These are phyloP conservation scores for Chrysochloris asiatica DNA, from an alignment of 2,113 vertebrate genomes.

Conservation along the genomic window DNA sequence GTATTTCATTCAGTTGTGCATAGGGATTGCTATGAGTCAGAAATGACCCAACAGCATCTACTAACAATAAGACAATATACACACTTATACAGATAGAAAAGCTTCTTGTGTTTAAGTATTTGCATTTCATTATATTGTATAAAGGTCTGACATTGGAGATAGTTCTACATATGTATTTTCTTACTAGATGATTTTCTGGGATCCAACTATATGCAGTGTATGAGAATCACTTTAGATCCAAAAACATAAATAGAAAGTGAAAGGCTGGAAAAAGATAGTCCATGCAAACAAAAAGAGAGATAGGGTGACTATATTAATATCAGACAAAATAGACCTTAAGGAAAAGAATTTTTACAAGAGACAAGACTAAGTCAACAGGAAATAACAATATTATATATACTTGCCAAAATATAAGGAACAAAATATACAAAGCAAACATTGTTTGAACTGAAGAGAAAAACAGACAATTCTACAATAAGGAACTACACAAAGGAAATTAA, in stretches of 20 bases:
- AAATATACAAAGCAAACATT: neutral
- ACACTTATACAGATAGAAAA: neutral
- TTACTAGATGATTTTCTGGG: slow-evolving; percentile 8
- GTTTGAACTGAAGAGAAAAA: neutral
- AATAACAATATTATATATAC: neutral
- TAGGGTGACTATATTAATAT: neutral
- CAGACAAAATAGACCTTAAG: slow-evolving; percentile 7
- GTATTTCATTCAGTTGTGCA: too few relatives aligned
- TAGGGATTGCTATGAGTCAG: too few relatives aligned
- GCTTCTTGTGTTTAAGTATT: slow-evolving; percentile 18
- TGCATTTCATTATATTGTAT: neutral
- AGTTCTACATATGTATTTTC: neutral
- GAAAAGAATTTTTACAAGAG: neutral
- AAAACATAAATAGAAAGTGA: neutral
- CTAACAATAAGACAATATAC: too few relatives aligned
- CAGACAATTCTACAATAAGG: neutral
- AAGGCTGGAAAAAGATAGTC: too few relatives aligned
- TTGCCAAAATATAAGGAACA: neutral
- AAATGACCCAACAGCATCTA: too few relatives aligned
- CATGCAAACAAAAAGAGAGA: neutral
- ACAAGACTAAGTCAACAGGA: neutral
- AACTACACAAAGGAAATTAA: neutral
- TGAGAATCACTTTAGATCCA: neutral
- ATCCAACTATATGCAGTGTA: neutral
- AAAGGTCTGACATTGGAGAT: neutral